Base-by-base conservation (phyloP, 2,113 vertebrate genomes). In the Antennarius striatus region DNA sequence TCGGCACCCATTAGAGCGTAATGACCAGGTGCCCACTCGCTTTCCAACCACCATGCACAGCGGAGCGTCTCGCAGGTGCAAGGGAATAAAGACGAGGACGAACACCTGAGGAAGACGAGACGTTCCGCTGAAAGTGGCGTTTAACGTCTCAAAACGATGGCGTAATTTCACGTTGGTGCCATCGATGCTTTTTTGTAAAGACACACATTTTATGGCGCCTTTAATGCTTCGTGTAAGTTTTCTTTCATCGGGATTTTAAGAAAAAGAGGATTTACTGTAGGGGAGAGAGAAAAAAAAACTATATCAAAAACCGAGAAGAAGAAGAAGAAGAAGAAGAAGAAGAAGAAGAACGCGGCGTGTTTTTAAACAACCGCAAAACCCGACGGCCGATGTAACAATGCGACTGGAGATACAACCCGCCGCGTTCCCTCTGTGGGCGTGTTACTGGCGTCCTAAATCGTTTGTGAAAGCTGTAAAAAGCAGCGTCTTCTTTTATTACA, bases 381-480 rank as follows among this genome's bases (percentile, higher is more conserved):
- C 32, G 3, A 4, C 32, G 32, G 3, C 32, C 32, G 32, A 7
- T 36, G 32, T 5, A 36, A 36, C 32, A 7, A 36, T 7, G 32
- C 32, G 32, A 36, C 86, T 56, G 59, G 47, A 43, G 63, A 85
- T 88, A 87, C 1, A 91, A 89, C 88, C 88, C 66, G 49, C 51
- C 16, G 4, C 10, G 13, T 67, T 57, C 68, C 67, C 61, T 58
- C 50, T 28, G 51, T 16, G 28, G 60, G 45, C 56, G 61, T 67
- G 59, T 89, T 87, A 91, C 87, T 78, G 87, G 68, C 66, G 55
- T 78, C 87, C 87, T 88, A 78, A 92, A 86, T 86, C 73, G 72
- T 84, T 85, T 80, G 80, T 78, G 82, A 90, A 77, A 49, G 90
- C 82, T 82, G 83, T 91, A 92, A 93, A 91, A 94, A 82, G 65